Base-by-base conservation (phyloP, 2,113 vertebrate genomes). In the Phalacrocorax carbo region DNA sequence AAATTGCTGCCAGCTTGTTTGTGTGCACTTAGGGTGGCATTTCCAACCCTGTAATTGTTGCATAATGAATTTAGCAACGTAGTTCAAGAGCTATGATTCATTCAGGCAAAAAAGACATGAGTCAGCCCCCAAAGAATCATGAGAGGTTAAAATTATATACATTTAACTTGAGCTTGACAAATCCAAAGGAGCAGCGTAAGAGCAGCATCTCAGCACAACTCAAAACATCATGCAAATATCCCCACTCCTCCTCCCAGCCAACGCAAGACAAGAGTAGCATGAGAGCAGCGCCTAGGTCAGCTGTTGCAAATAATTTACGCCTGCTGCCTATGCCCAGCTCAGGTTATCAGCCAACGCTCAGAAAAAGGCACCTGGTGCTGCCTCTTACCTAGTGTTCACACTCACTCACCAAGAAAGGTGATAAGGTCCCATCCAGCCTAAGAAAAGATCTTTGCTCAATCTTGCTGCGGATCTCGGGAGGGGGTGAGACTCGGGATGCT, bases 51-150 rank as follows among this genome's bases (percentile, higher is more conserved):
- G 84, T 96, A 97, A 96, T 97, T 96, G 96, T 93, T 93, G 91
- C 84, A 90, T 95, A 96, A 96, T 96, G 89, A 95, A 95, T 95
- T 96, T 96, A 96, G 96, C 91, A 90, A 80, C 10, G 82, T 91
- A 91, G 91, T 96, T 95, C 93, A 90, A 95, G 92, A 95, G 95
- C 84, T 91, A 25, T 97, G 97, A 97, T 96, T 97, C 97, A 97
- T 36, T 95, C 93, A 91, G 94, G 91, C 94, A 91, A 94, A 85
- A 86, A 96, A 96, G 55, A 5, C 86, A 91, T 95, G 97, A 97
- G 75, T 97, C 94, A 97, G 95, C 90, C 60, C 91, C 89, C 34
- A 1, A 94, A 91, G 96, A 95, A 95, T 95, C 97, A 92, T 84
- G 89, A 95, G 91, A 94, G 83, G 89, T 94, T 95, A 86, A 93